These are phyloP conservation scores for Nomada hirtipes DNA, from an alignment of 2,888 invertebrate species.

Conservation along the genomic window DNA sequence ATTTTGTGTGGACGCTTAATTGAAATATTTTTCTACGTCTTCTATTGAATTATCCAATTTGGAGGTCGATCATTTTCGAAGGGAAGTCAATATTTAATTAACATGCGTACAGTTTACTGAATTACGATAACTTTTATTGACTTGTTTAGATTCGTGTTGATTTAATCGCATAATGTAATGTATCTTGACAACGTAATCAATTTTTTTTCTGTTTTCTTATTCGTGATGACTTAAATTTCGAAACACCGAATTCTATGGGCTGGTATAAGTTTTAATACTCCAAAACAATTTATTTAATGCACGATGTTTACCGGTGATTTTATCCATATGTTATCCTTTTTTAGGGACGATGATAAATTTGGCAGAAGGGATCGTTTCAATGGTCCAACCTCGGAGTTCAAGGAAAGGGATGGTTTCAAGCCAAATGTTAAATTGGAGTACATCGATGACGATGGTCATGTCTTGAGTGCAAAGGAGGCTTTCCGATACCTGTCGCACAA, in stretches of 20 bases:
- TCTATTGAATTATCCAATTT: too few species aligned
- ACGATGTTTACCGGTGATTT: not conserved
- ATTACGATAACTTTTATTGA: slow-evolving; percentile 22
- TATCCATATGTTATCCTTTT: slow-evolving; percentile 56
- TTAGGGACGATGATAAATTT: slow-evolving; percentile 92
- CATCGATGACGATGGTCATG: slow-evolving; percentile 97
- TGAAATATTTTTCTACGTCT: not conserved
- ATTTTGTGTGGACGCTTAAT: not conserved
- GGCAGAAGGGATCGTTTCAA: slow-evolving; percentile 90
- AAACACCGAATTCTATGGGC: slow-evolving; percentile 67
- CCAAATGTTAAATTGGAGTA: slow-evolving; percentile 98
- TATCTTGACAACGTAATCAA: slow-evolving; percentile 50
- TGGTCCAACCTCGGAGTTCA: slow-evolving; percentile 96
- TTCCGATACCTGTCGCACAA: slow-evolving; percentile 98
- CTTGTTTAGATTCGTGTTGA: slow-evolving; percentile 60
- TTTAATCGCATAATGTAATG: slow-evolving; percentile 69
- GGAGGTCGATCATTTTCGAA: not conserved
- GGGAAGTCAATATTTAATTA: not conserved
- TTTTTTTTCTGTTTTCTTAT: slow-evolving; percentile 12
- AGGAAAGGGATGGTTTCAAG: slow-evolving; percentile 95
- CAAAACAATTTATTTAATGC: not conserved
- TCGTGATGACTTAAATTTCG: slow-evolving; percentile 51
- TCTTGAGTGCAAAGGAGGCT: slow-evolving; percentile 97
- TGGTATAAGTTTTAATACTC: slow-evolving; percentile 12
- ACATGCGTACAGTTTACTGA: slow-evolving; percentile 2